Percentiles rank a stretch among this genome's conserved stretches.
Evolutionary conservation across 2,888 invertebrate species (phyloP).

Genomic region (Latheticus oryzae): DNA sequence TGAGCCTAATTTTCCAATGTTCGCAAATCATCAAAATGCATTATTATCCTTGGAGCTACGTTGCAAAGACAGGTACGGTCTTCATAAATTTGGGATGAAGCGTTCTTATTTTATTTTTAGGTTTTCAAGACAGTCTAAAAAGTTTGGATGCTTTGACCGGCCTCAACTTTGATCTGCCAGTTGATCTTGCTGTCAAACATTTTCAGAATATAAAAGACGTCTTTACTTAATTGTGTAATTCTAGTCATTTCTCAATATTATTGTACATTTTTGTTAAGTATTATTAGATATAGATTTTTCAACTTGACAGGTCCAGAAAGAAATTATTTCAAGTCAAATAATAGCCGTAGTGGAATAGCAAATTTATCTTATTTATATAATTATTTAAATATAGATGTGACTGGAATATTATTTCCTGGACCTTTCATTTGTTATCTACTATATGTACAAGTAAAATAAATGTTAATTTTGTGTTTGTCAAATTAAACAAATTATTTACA

Average conservation of each 20-base stretch:
- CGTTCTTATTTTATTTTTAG: conserved; percentile 64
- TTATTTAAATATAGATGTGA: not conserved
- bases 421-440: conserved; percentile 16
- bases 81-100: conserved; percentile 4
- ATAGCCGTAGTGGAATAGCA: no score
- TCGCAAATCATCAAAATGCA: conserved; percentile 81
- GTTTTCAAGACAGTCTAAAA: conserved; percentile 94
- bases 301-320: conserved; percentile 8
- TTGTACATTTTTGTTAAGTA: conserved; percentile 26
- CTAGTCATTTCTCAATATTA: conserved; percentile 25
- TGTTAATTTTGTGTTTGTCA: conserved; percentile 37
- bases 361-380: no score
- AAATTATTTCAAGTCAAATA: not conserved
- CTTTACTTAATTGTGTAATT: conserved; percentile 73
- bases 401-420: not conserved
- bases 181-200: conserved; percentile 95
- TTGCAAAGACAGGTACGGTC: conserved; percentile 84
- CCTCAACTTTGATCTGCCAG: conserved; percentile 92
- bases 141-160: conserved; percentile 88
- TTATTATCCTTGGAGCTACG: conserved; percentile 94
- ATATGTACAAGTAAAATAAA: conserved; percentile 28
- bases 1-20: conserved; percentile 91
- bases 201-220: conserved; percentile 98
- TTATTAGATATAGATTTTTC: conserved; percentile 24
- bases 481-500: conserved; percentile 29